These are phyloP conservation scores for Dryocosmus kuriphilus DNA, from an alignment of 2,888 invertebrate genomes.

Conservation along the genomic window DNA sequence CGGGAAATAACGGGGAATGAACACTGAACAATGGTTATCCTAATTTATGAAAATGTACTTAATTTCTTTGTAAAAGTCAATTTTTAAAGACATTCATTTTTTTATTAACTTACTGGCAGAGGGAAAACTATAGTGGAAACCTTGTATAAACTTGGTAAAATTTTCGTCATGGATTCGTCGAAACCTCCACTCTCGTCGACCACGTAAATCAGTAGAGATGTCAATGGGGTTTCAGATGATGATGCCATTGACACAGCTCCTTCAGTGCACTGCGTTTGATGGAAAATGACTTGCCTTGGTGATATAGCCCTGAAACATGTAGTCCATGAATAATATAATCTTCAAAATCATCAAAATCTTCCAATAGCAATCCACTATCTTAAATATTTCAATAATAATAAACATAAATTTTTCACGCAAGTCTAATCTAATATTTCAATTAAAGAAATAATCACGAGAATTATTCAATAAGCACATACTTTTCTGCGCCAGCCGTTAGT, in stretches of 20 bases:
- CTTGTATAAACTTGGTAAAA: conserved; percentile 68
- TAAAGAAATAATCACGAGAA: not conserved
- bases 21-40: too few species aligned
- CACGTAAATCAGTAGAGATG: conserved; percentile 69
- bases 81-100: not conserved
- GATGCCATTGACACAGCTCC: conserved; percentile 47
- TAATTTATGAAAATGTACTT: not conserved
- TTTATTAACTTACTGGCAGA: conserved; percentile 66
- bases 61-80: not conserved
- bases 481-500: conserved; percentile 59
- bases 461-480: conserved; percentile 58
- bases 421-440: too few species aligned
- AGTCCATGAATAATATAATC: not conserved
- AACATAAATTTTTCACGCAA: too few species aligned
- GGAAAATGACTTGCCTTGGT: conserved; percentile 66
- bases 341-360: not conserved
- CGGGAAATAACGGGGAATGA: too few species aligned
- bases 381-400: not conserved
- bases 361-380: not conserved
- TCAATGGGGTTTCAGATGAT: conserved; percentile 58
- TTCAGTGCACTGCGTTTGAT: conserved; percentile 68
- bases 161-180: conserved; percentile 68
- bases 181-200: conserved; percentile 69
- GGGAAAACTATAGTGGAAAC: conserved; percentile 61
- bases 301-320: conserved; percentile 63